Conservation (phyloP, 2,888 invertebrate species). For the Globia sparganii region DNA sequence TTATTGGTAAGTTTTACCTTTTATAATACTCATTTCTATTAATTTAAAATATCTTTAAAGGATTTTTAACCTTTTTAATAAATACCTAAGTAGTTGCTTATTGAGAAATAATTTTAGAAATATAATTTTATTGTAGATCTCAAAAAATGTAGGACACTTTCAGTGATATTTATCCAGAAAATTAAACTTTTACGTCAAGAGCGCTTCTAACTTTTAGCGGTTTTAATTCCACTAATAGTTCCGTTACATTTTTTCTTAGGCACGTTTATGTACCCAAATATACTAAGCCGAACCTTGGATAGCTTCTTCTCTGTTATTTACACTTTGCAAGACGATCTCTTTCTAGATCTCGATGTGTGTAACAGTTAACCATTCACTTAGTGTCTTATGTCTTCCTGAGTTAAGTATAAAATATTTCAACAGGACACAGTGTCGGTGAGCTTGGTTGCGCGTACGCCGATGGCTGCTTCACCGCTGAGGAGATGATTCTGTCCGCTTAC, state of each 20-base stretch:
- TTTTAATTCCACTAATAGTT: background rate
- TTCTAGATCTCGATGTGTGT: background rate
- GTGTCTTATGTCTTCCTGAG: background rate
- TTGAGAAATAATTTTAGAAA: background rate
- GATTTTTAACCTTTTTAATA: background rate
- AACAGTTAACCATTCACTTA: background rate
- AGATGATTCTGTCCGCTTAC: slow-evolving; percentile 96
- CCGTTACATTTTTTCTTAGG: background rate
- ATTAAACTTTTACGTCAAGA: background rate
- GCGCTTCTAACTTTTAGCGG: background rate
- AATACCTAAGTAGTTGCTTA: background rate
- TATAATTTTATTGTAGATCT: background rate
- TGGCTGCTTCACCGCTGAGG: slow-evolving; percentile 96
- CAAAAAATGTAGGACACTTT: background rate
- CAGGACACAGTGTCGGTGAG: slow-evolving; percentile 98
- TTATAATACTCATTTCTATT: background rate
- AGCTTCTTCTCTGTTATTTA: background rate
- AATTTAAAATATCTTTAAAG: background rate
- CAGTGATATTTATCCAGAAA: slow-evolving; percentile 14
- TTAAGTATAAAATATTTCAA: background rate
- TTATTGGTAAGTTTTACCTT: slow-evolving; percentile 81
- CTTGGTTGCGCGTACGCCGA: slow-evolving; percentile 98
- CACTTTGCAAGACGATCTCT: background rate
- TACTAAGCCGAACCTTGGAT: background rate
- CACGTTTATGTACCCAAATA: background rate